Evolutionary conservation across 2,888 invertebrate species (phyloP).

Genomic region (Axea sp.): DNA sequence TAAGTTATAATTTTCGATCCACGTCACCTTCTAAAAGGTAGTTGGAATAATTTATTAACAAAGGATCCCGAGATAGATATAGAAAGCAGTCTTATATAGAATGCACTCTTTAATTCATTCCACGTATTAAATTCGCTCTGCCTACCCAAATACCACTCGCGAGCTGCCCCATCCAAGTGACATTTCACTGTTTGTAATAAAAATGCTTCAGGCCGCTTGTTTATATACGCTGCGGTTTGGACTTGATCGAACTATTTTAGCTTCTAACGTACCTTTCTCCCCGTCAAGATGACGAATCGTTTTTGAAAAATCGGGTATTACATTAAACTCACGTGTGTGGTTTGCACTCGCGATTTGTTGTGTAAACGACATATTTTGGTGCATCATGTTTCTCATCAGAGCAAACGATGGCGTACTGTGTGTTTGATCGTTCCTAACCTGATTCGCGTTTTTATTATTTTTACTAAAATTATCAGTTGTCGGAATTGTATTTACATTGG

Average conservation of each 20-base stretch:
- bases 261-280: constrained; percentile 40
- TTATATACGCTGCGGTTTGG: constrained; percentile 42
- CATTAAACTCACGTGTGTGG: constrained; percentile 3
- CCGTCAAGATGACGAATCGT: constrained; percentile 23
- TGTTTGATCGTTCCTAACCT: too few species aligned
- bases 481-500: too few species aligned
- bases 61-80: constrained; percentile 31
- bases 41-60: constrained; percentile 38
- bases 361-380: constrained; percentile 2
- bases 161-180: constrained; percentile 46
- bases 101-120: constrained; percentile 18
- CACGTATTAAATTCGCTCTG: constrained; percentile 41
- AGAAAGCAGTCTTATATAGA: too few species aligned
- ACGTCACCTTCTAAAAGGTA: not conserved
- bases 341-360: constrained; percentile 1
- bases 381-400: constrained; percentile 14
- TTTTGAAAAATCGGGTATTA: constrained; percentile 24
- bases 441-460: too few species aligned
- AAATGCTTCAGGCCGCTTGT: constrained; percentile 53
- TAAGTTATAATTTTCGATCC: not conserved
- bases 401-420: not conserved
- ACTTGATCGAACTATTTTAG: constrained; percentile 34
- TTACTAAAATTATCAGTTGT: too few species aligned
- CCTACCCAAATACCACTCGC: constrained; percentile 42
- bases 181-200: constrained; percentile 49